Conservation (phyloP, 1,140 invertebrate species). For the Matsumurasca onukii region DNA sequence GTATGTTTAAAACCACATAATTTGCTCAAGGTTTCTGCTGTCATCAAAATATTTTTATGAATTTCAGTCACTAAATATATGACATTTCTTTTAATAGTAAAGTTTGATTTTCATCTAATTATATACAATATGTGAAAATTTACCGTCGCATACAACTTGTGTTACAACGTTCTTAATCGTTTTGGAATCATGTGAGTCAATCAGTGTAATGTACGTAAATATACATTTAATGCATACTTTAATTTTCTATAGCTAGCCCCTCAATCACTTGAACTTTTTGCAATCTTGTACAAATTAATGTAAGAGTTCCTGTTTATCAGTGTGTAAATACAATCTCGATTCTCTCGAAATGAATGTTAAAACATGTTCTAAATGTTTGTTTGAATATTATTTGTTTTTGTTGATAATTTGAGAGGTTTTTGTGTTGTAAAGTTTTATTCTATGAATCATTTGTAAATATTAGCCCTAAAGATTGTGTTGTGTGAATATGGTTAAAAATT, state of each 20-base stretch:
- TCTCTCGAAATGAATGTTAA: conserved; percentile 23
- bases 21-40: too few species aligned
- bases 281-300: conserved; percentile 15
- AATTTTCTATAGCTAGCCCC: not conserved
- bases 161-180: too few species aligned
- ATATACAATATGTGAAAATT: too few species aligned
- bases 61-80: too few species aligned
- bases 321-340: conserved; percentile 20
- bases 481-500: conserved; percentile 26
- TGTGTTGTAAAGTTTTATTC: conserved; percentile 24
- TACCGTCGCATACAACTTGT: too few species aligned
- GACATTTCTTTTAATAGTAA: too few species aligned
- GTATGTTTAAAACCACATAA: too few species aligned
- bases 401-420: conserved; percentile 25
- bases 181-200: too few species aligned
- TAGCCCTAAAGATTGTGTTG: conserved; percentile 20
- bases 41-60: too few species aligned
- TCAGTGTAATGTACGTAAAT: too few species aligned
- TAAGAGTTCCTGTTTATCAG: conserved; percentile 11
- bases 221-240: too few species aligned
- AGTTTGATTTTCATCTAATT: too few species aligned
- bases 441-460: conserved; percentile 11
- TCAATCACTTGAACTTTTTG: conserved; percentile 9
- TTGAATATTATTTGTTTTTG: conserved; percentile 26
- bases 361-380: conserved; percentile 26